phyloP scores from a whole-genome alignment of 2,888 invertebrate species.

The Epistrophe grossulariae region DNA sequence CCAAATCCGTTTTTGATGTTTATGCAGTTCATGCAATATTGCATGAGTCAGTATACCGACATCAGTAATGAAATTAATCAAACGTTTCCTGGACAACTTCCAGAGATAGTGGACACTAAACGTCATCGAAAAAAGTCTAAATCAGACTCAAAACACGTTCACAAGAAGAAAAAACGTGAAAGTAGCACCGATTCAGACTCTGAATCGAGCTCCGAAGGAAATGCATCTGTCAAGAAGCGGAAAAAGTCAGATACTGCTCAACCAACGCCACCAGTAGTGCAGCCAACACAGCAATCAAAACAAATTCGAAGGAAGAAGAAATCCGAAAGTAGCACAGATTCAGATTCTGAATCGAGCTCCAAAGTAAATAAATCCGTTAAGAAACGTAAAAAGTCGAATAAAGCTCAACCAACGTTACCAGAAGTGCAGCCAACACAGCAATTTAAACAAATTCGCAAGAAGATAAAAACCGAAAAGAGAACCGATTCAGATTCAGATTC shows the following conservation, averaged over 20 bases:
- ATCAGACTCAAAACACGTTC: conserved; percentile 19
- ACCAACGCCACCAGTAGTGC: not conserved
- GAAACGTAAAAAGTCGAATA: conserved; percentile 45
- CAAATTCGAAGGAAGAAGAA: conserved; percentile 26
- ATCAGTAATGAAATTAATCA: not conserved
- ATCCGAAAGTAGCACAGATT: conserved; percentile 11
- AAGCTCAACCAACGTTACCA: not conserved
- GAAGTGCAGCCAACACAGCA: not conserved
- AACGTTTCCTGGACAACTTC: conserved; percentile 11
- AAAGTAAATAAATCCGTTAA: conserved; percentile 30
- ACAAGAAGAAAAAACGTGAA: conserved; percentile 29
- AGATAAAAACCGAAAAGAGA: conserved; percentile 4
- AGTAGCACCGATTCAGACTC: conserved; percentile 34
- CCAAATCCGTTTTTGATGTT: conserved; percentile 80
- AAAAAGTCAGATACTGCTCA: conserved; percentile 39
- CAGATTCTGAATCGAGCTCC: conserved; percentile 44
- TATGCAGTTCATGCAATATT: conserved; percentile 82
- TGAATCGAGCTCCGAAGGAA: conserved; percentile 29
- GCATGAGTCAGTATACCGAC: conserved; percentile 78
- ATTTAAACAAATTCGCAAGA: conserved; percentile 29
- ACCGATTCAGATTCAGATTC: conserved; percentile 48
- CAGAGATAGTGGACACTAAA: conserved; percentile 45
- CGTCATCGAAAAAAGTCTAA: conserved; percentile 23
- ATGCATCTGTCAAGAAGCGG: conserved; percentile 30
- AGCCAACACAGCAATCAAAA: conserved; percentile 1